These are phyloP conservation scores for Ornithorhynchus anatinus DNA, from an alignment of 2,113 vertebrate genomes.

Conservation along the genomic window DNA sequence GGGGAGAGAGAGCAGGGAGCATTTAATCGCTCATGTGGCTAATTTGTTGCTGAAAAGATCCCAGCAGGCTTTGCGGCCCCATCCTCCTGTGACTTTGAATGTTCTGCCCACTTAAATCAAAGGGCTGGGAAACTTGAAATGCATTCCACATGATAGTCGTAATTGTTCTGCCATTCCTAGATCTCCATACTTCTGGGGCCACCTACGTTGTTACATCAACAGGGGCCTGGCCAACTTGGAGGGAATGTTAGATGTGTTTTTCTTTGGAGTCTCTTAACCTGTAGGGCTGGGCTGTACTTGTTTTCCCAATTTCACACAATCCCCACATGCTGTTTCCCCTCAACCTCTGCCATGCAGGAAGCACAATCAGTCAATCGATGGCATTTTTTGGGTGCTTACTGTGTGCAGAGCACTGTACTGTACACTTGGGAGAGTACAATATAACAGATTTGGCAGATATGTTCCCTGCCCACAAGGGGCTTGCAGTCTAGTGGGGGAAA, in stretches of 20 bases:
- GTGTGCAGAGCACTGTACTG: too few species aligned
- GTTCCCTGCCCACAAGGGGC: too few species aligned
- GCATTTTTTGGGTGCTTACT: too few species aligned
- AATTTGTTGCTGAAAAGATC: too few species aligned
- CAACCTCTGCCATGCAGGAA: too few species aligned
- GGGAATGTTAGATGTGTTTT: slow-evolving; percentile 24
- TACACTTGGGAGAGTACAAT: too few species aligned
- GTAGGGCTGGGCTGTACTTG: background rate
- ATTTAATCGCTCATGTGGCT: background rate
- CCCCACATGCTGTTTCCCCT: too few species aligned
- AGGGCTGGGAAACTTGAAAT: background rate
- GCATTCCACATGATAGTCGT: slow-evolving; percentile 17
- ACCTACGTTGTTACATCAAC: slow-evolving; percentile 6
- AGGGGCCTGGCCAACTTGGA: background rate
- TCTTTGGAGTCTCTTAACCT: slow-evolving; percentile 22
- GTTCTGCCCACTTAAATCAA: slow-evolving; percentile 21
- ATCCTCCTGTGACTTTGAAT: background rate
- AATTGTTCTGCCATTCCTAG: slow-evolving; percentile 18
- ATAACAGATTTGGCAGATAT: too few species aligned
- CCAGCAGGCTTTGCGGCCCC: background rate
- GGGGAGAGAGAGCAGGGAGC: too few species aligned
- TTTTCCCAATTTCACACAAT: background rate
- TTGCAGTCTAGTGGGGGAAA: too few species aligned
- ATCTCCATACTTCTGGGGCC: background rate
- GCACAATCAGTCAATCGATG: too few species aligned